phyloP scores from a whole-genome alignment of 1,140 invertebrate genomes.

The Hormaphis cornu region DNA sequence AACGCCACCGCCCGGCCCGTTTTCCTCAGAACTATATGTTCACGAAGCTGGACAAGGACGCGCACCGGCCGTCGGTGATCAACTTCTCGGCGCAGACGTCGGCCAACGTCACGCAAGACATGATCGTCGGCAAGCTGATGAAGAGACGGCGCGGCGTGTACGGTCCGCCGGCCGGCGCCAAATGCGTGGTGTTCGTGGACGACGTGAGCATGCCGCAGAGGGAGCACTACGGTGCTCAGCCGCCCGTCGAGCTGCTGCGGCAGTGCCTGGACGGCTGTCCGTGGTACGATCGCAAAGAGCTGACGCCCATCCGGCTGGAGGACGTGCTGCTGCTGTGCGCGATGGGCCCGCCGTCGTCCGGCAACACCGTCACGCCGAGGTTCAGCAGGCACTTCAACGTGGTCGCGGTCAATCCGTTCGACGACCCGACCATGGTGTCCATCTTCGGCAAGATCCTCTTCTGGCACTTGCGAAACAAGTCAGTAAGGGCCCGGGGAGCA shows the following conservation, averaged over 20 bases:
- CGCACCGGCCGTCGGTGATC: constrained; percentile 76
- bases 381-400: constrained; percentile 89
- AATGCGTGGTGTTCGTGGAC: constrained; percentile 84
- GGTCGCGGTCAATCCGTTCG: constrained; percentile 81
- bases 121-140: constrained; percentile 48
- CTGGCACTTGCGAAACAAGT: constrained; percentile 87
- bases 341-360: neutral
- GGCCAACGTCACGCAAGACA: constrained; percentile 87
- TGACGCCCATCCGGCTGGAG: constrained; percentile 70
- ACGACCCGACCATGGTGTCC: constrained; percentile 68
- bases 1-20: too few species aligned
- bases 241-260: constrained; percentile 79
- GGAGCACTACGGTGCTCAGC: constrained; percentile 81
- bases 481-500: constrained; percentile 47
- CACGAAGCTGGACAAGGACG: constrained; percentile 64
- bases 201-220: constrained; percentile 86
- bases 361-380: constrained; percentile 57
- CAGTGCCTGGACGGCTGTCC: constrained; percentile 85
- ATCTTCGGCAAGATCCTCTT: constrained; percentile 87
- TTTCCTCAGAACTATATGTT: constrained; percentile 61
- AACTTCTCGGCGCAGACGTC: constrained; percentile 91
- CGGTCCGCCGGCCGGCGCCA: constrained; percentile 84
- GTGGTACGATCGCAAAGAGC: constrained; percentile 87
- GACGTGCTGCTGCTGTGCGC: constrained; percentile 62
- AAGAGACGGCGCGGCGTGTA: constrained; percentile 55